Conservation (phyloP, 2,797 vertebrate genomes). For the Anguilla pacifica region DNA sequence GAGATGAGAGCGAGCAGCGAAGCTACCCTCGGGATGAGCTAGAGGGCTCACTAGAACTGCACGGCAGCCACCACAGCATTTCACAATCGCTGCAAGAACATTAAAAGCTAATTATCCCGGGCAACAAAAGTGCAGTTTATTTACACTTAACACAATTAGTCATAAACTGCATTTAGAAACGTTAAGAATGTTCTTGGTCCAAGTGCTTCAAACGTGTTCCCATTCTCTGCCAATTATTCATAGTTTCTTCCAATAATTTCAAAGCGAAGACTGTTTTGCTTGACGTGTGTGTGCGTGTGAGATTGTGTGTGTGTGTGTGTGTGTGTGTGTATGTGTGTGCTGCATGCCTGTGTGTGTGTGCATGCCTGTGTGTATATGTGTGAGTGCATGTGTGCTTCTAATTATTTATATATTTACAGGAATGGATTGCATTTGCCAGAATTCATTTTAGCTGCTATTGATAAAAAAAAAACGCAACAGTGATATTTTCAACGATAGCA, state of each 20-base stretch:
- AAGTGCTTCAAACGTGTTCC: constrained; percentile 58
- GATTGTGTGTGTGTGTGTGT: neutral
- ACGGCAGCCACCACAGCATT: constrained; percentile 61
- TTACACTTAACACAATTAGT: constrained; percentile 84
- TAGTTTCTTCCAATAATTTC: constrained; percentile 79
- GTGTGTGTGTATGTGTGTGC: neutral
- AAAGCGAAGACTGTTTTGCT: constrained; percentile 68
- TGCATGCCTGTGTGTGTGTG: neutral
- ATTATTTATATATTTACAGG: neutral
- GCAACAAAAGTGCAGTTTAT: constrained; percentile 80
- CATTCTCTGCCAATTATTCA: constrained; percentile 80
- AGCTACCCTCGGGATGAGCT: constrained; percentile 66
- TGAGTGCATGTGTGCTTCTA: neutral
- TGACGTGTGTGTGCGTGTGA: neutral
- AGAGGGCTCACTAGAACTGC: constrained; percentile 71
- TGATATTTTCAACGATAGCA: constrained; percentile 3
- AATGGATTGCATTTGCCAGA: neutral
- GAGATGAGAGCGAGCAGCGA: constrained; percentile 56
- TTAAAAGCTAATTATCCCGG: constrained; percentile 77
- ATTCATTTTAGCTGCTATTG: neutral
- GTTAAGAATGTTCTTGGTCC: constrained; percentile 63
- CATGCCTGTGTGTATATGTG: neutral
- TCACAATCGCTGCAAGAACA: constrained; percentile 67
- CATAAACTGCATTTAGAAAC: constrained; percentile 75
- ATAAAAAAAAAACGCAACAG: neutral